Base-by-base conservation (phyloP, 2,888 invertebrate genomes). In the Cataglyphis cursor region DNA sequence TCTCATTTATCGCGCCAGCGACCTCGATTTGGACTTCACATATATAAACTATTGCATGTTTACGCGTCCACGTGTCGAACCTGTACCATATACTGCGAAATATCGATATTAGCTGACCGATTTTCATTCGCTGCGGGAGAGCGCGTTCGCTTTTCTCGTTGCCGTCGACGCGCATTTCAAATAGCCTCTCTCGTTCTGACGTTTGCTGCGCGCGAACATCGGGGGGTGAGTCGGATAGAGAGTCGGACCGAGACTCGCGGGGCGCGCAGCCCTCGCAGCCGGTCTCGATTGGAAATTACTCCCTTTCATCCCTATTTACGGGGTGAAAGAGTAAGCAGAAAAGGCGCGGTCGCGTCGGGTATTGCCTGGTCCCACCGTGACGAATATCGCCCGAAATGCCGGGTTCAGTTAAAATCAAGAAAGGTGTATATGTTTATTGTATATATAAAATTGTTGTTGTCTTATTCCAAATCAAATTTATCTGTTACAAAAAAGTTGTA, bases 221-320 rank as follows among this genome's bases (percentile, higher is more conserved):
- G 35, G 83, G 31, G 41, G 64, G 64, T 65, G 54, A 51, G 62
- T n/a, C 57, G 64, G 64, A 59, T 38, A 65, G 64, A 38, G 72
- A 64, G 28, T 2, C n/a, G n/a, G 62, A 48, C 66, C 18, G 68
- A 48, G 88, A 81, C 73, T 76, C 82, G 72, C 66, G 81, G 51
- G 64, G 28, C n/a, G 28, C 41, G 21, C 64, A 51, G 78, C 73
- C 81, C 66, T 81, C 76, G 61, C 74, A 86, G 84, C 80, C 75
- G 73, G 81, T 90, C 88, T 85, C 90, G 90, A 91, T 91, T 91
- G 91, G 89, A 91, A 91, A 91, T 91, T 91, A 91, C 86, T 91
- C 89, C 82, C 90, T 90, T 91, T 91, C 87, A 90, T 88, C 85
- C 86, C 82, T 82, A 70, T 90, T 91, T 89, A 89, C 88, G 54